Conservation (phyloP, 2,113 vertebrate genomes). For the Lasiurus cinereus region DNA sequence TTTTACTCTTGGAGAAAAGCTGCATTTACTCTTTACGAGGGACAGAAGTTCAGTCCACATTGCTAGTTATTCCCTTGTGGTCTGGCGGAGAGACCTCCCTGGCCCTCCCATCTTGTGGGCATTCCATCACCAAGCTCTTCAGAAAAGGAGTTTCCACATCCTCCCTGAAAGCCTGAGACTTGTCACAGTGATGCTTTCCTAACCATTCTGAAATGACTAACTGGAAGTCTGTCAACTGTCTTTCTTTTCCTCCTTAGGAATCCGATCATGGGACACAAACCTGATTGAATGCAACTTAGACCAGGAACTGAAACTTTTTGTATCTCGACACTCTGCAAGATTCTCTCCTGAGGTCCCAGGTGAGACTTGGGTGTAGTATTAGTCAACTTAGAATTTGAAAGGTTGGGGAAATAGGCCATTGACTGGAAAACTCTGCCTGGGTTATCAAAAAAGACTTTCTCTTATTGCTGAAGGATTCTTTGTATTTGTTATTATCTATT, state of each 20-base stretch:
- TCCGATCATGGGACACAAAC: conserved; percentile 98
- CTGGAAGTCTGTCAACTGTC: conserved; percentile 57
- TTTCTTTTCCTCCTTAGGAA: conserved; percentile 89
- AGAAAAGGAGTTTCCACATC: conserved; percentile 57
- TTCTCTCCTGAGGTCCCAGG: conserved; percentile 98
- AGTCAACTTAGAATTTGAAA: conserved; percentile 24
- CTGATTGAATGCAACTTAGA: conserved; percentile 97
- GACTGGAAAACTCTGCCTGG: background rate
- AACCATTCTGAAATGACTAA: conserved; percentile 52
- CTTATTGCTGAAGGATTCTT: background rate
- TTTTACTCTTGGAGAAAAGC: conserved; percentile 52
- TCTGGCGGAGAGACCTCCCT: background rate
- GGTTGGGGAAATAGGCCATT: background rate
- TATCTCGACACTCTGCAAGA: conserved; percentile 97
- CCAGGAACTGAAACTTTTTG: conserved; percentile 98
- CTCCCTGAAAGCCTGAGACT: conserved; percentile 51
- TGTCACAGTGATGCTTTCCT: conserved; percentile 55
- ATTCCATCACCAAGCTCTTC: background rate
- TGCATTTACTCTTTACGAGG: conserved; percentile 58
- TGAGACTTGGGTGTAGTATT: conserved; percentile 83
- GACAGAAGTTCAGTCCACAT: conserved; percentile 62
- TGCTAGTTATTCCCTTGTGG: conserved; percentile 39
- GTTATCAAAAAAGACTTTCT: background rate
- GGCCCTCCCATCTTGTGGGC: conserved; percentile 48
- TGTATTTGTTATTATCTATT: conserved; percentile 3